These are phyloP conservation scores for Lagopus leucura DNA, from an alignment of 2,113 vertebrate genomes.

Conservation along the genomic window DNA sequence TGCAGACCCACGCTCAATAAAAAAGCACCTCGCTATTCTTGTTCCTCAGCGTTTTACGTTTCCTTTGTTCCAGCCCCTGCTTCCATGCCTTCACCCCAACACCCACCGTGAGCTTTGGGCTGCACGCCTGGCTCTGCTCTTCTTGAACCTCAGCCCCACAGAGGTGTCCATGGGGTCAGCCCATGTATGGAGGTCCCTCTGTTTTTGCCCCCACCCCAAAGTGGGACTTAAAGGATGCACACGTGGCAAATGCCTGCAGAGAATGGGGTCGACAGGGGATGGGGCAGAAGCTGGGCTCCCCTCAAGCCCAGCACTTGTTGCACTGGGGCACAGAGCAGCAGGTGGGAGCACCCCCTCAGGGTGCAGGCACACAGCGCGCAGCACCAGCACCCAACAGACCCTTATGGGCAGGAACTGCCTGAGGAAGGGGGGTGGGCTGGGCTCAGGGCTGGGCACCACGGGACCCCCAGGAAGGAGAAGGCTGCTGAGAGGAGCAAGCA, in stretches of 20 bases:
- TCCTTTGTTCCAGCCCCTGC: not conserved
- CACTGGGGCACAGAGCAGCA: not conserved
- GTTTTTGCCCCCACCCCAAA: not conserved
- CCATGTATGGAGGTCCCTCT: fast-evolving
- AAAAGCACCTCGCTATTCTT: not conserved
- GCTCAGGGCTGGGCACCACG: not conserved
- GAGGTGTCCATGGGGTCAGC: not conserved
- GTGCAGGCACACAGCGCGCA: not conserved
- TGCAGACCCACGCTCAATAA: not conserved
- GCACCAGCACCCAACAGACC: not conserved
- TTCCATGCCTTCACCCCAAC: not conserved
- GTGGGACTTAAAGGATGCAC: not conserved
- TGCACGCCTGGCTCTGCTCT: not conserved
- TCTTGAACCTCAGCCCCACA: not conserved
- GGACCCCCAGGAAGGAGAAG: not conserved
- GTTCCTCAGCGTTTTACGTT: not conserved
- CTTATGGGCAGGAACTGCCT: fast-evolving
- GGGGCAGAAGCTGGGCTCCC: not conserved
- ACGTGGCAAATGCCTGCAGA: fast-evolving
- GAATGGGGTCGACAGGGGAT: not conserved
- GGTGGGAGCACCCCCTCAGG: not conserved
- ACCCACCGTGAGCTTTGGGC: not conserved
- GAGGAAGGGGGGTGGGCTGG: not conserved
- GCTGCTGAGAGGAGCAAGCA: not conserved
- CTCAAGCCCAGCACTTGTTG: not conserved